Evolutionary conservation across 2,888 invertebrate genomes (phyloP), one percentile per base, ranked within the genome.

Genomic region (Polylopha cassiicola): DNA sequence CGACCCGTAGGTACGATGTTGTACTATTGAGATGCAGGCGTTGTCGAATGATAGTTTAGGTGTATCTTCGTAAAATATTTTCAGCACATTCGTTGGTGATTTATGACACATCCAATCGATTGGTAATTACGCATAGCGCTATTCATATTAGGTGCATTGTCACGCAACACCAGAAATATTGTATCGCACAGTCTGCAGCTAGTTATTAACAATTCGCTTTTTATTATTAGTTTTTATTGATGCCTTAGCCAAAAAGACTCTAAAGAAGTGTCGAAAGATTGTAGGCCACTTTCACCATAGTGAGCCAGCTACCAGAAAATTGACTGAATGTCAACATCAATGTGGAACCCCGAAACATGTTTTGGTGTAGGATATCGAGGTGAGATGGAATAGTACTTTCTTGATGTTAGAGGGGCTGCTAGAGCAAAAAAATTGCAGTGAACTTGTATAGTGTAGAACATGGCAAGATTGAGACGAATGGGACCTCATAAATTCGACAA

Each of bases 231-330:
- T 8, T 20, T 20, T n/a, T 20, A 20, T 20, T n/a, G 46, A 46
- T 24, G 39, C 42, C 28, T 31, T 34, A 46, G 37, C 38, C 23
- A 39, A 43, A 43, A 28, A 44, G 26, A 31, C 38, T 32, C 17
- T 43, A 43, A 46, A 45, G 39, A 46, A 44, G 42, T 48, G 44
- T 37, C 39, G 43, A 36, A 43, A 46, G 43, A 46, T 44, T 20
- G 46, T 44, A 23, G 48, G 44, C 23, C 46, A 49, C 38, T 49
- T 49, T 37, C 43, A 47, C 38, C 37, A 36, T 23, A 44, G 29
- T 30, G 29, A 30, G 29, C 29, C 29, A 30, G 29, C 29, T 20
- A 30, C 29, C 29, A 20, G 30, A 21, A 30, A 30, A 21, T 30
- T 30, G 21, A 21, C 30, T 21, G 28, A 28, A 17, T 28, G 28